Evolutionary conservation across 2,797 vertebrate species (phyloP).

Genomic region (Myotis planiceps): DNA sequence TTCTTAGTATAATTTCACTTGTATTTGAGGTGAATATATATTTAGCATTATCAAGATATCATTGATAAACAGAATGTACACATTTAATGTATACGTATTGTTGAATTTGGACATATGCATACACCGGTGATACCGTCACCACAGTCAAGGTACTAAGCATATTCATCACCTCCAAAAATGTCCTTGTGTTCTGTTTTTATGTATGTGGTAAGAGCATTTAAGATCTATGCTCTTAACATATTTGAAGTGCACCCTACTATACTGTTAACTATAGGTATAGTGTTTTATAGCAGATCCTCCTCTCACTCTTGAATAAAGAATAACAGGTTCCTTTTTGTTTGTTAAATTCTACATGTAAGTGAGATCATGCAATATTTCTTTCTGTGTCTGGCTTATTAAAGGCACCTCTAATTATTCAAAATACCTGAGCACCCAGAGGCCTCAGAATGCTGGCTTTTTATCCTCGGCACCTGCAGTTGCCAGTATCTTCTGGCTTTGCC

Average conservation of each 20-base stretch:
- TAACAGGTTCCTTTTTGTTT: background rate
- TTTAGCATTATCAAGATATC: background rate
- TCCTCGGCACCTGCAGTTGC: background rate
- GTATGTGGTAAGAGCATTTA: background rate
- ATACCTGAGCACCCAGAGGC: background rate
- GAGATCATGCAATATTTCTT: constrained; percentile 21
- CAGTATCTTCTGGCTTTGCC: background rate
- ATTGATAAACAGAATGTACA: background rate
- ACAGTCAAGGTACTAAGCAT: background rate
- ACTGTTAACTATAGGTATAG: background rate
- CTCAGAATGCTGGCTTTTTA: background rate
- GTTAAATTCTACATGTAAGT: background rate
- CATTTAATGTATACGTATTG: no score
- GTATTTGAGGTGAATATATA: background rate
- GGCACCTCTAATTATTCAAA: background rate
- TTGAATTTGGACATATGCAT: background rate
- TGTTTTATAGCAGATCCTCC: background rate
- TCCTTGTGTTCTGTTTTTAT: background rate
- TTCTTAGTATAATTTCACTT: background rate
- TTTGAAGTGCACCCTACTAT: background rate
- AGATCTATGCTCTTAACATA: background rate
- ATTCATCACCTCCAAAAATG: background rate
- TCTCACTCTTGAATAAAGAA: background rate
- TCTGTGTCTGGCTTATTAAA: background rate
- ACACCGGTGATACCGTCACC: background rate